Percentiles rank a stretch among this genome's conserved stretches.
Conservation (phyloP, 2,888 invertebrate genomes). For the Siphonodentalium dalli region DNA sequence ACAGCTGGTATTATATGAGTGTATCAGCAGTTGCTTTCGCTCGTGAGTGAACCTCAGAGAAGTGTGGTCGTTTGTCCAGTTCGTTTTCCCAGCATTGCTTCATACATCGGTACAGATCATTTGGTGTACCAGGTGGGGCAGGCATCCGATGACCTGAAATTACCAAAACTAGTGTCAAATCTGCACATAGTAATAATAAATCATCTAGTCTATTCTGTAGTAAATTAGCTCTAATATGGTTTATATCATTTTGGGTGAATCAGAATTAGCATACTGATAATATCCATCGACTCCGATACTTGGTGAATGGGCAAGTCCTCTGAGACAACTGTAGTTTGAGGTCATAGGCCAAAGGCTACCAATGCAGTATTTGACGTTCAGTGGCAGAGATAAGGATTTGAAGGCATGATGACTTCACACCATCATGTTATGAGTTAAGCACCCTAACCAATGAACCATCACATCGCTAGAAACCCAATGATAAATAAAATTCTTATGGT, state of each 20-base stretch:
- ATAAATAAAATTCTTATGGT: no score
- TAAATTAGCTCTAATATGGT: no score
- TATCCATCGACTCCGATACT: no score
- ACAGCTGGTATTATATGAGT: no score
- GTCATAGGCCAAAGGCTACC: neutral
- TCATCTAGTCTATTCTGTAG: neutral
- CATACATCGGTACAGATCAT: conserved; percentile 90
- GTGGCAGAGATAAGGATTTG: neutral
- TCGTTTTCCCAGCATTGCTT: conserved; percentile 92
- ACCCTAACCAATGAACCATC: no score
- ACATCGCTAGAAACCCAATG: no score
- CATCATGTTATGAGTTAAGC: no score
- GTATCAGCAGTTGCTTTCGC: conserved; percentile 30
- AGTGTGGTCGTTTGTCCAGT: conserved; percentile 89
- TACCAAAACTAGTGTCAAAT: neutral
- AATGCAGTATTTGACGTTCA: neutral
- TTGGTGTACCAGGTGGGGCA: conserved; percentile 85
- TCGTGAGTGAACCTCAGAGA: conserved; percentile 76
- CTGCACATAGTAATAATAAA: neutral
- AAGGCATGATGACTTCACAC: no score
- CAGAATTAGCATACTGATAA: no score
- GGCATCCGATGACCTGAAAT: conserved; percentile 88
- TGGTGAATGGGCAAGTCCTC: no score
- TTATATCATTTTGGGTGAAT: no score
- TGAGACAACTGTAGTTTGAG: no score